These are phyloP conservation scores for Syncerus caffer DNA, from an alignment of 2,797 vertebrate species.

Conservation along the genomic window DNA sequence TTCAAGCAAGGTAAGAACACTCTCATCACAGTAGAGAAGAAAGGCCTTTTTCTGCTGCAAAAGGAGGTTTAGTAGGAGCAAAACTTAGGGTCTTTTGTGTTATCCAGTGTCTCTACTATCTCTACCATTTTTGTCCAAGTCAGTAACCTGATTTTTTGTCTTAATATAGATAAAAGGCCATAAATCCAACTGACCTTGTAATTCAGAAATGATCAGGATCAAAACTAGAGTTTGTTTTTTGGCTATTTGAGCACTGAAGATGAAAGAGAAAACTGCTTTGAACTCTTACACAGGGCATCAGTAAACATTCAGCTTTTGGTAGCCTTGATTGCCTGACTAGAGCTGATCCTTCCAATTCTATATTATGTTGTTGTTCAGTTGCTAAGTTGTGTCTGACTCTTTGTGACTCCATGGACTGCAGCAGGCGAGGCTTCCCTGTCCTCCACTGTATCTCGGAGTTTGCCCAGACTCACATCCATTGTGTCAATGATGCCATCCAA, in stretches of 20 bases:
- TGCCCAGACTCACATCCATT: background rate
- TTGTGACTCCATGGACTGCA: background rate
- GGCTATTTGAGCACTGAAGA: background rate
- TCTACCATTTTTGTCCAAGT: background rate
- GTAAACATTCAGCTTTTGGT: background rate
- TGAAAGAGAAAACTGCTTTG: background rate
- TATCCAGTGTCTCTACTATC: background rate
- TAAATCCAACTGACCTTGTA: background rate
- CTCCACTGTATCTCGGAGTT: background rate
- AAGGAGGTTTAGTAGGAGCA: background rate
- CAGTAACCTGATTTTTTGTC: background rate
- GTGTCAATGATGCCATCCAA: background rate
- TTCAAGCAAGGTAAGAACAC: background rate
- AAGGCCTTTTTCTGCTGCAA: background rate
- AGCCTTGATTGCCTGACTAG: background rate
- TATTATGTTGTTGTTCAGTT: background rate
- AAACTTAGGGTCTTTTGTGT: background rate
- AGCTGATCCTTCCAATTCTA: background rate
- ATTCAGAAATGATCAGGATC: background rate
- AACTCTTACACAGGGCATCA: background rate
- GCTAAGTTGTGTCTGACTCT: background rate
- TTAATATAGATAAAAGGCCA: background rate
- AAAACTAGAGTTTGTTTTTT: conserved; percentile 16
- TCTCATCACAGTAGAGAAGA: background rate
- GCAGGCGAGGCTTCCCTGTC: background rate